Evolutionary conservation across 1,140 invertebrate species (phyloP).

Genomic region (Atta texana): DNA sequence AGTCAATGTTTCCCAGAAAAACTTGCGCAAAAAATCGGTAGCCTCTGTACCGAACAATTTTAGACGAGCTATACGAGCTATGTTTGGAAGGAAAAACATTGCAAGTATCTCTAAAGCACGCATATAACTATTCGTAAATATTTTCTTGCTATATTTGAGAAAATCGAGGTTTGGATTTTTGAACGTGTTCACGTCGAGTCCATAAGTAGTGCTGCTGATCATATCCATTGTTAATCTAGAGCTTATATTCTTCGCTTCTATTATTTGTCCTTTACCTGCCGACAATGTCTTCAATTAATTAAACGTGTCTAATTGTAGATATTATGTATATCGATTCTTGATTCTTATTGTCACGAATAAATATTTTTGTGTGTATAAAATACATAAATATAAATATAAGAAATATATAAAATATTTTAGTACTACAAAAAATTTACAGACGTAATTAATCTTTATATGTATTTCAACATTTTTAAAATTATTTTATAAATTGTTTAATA

Average conservation of each 20-base stretch:
- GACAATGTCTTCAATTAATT: not conserved
- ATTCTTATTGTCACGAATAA: not conserved
- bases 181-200: constrained; percentile 87
- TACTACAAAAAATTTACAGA: not conserved
- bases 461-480: not conserved
- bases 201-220: constrained; percentile 88
- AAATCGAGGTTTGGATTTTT: constrained; percentile 83
- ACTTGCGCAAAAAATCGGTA: constrained; percentile 77
- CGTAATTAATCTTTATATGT: not conserved
- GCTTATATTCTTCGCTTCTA: constrained; percentile 84
- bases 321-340: not conserved
- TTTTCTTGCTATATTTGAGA: constrained; percentile 69
- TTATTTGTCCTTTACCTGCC: constrained; percentile 56
- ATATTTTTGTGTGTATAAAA: not conserved
- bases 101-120: constrained; percentile 76
- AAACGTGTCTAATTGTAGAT: not conserved
- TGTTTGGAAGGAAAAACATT: constrained; percentile 81
- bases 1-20: constrained; percentile 80
- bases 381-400: too few species aligned
- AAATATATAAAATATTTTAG: not conserved
- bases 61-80: constrained; percentile 70
- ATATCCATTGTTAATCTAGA: constrained; percentile 88
- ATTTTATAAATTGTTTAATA: not conserved
- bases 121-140: constrained; percentile 74
- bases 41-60: constrained; percentile 75